A percentile compares a stretch with the other conserved stretches of the same genome.
Conservation (phyloP, 2,888 invertebrate species). For the Nezara viridula region DNA sequence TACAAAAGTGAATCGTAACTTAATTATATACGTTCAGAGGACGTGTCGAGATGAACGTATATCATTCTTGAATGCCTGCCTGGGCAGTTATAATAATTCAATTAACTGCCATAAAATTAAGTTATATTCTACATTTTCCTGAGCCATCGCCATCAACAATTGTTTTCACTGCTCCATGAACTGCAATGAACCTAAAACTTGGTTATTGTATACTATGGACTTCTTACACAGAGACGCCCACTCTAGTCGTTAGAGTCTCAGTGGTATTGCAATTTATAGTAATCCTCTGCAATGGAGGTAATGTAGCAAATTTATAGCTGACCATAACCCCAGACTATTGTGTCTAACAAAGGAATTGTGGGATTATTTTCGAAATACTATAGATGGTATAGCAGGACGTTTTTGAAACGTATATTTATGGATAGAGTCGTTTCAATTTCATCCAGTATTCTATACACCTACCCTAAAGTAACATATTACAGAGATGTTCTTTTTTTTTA, state of each 20-base stretch:
- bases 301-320: not conserved
- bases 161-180: not conserved
- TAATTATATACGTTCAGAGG: too few species aligned
- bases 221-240: not conserved
- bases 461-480: not conserved
- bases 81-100: not conserved
- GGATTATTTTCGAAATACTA: not conserved
- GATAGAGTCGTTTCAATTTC: not conserved
- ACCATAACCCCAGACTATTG: not conserved
- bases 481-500: not conserved
- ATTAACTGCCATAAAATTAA: not conserved
- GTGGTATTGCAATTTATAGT: conserved; percentile 6
- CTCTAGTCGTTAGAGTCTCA: not conserved
- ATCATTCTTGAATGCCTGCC: too few species aligned
- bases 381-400: not conserved
- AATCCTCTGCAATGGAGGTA: not conserved
- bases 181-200: not conserved
- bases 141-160: not conserved
- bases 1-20: too few species aligned
- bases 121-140: not conserved
- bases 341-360: not conserved
- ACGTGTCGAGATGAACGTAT: too few species aligned
- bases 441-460: not conserved
- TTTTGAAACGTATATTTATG: not conserved
- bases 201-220: not conserved